Evolutionary conservation across 2,113 vertebrate genomes (phyloP).

Genomic region (Chlorodrepanis virens): DNA sequence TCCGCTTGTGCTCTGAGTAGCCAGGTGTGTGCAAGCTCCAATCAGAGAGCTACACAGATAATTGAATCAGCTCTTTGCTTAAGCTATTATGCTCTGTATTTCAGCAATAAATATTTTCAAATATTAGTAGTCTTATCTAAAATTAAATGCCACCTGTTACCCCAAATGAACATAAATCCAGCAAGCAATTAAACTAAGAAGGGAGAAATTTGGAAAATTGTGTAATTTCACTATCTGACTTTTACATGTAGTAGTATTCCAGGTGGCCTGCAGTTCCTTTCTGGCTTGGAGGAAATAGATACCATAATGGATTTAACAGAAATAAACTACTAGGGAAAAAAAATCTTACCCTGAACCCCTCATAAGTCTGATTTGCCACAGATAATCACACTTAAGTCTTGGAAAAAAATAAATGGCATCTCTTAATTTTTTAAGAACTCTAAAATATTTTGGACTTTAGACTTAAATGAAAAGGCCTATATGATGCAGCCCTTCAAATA

Average conservation of each 20-base stretch:
- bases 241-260: not conserved
- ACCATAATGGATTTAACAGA: not conserved
- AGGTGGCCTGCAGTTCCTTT: not conserved
- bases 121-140: not conserved
- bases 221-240: not conserved
- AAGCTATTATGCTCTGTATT: not conserved
- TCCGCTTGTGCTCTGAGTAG: not conserved
- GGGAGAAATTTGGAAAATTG: not conserved
- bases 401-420: not conserved
- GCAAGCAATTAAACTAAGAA: not conserved
- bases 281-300: not conserved
- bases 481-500: not conserved
- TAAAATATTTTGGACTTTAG: not conserved
- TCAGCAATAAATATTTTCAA: slow-evolving; percentile 30
- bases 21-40: not conserved
- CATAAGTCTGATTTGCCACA: not conserved
- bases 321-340: not conserved
- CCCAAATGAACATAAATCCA: not conserved
- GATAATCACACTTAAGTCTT: not conserved
- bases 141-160: not conserved
- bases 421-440: not conserved
- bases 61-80: not conserved
- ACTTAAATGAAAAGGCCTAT: not conserved
- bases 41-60: not conserved
- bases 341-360: not conserved